Evolutionary conservation across 2,797 vertebrate species (phyloP).

Genomic region (Champsocephalus gunnari): DNA sequence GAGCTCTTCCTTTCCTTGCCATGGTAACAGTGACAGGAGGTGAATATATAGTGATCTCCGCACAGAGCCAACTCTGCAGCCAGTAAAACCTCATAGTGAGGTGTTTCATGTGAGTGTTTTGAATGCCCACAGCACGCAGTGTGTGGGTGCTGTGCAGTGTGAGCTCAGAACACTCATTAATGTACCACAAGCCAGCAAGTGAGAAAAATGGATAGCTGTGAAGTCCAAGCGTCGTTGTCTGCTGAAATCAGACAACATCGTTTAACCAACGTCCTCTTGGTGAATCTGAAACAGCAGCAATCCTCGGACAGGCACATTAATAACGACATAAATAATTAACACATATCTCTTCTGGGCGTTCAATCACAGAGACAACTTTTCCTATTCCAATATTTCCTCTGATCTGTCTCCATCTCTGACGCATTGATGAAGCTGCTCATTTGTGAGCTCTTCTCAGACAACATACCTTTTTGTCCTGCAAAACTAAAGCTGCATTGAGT

Average conservation of each 20-base stretch:
- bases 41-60: slow-evolving; percentile 80
- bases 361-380: slow-evolving; percentile 50
- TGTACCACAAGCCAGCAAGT: slow-evolving; percentile 60
- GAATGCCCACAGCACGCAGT: slow-evolving; percentile 52
- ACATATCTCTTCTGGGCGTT: slow-evolving; percentile 56
- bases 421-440: slow-evolving; percentile 55
- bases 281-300: slow-evolving; percentile 46
- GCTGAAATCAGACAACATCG: slow-evolving; percentile 43
- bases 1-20: slow-evolving; percentile 82
- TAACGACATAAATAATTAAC: slow-evolving; percentile 65
- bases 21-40: slow-evolving; percentile 85
- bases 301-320: slow-evolving; percentile 59
- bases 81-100: slow-evolving; percentile 71
- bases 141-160: slow-evolving; percentile 68
- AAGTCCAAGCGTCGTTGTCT: slow-evolving; percentile 50
- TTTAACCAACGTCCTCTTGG: slow-evolving; percentile 36
- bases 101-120: slow-evolving; percentile 69
- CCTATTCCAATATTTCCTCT: slow-evolving; percentile 41
- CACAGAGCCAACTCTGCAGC: slow-evolving; percentile 61
- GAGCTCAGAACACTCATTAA: slow-evolving; percentile 66
- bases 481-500: slow-evolving; percentile 65
- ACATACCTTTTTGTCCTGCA: slow-evolving; percentile 53
- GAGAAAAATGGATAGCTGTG: slow-evolving; percentile 64
- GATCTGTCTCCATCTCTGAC: slow-evolving; percentile 52
- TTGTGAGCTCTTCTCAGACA: slow-evolving; percentile 52